Evolutionary conservation across 2,113 vertebrate genomes (phyloP), one percentile per base, ranked within the genome.

Genomic region (Hydropotes inermis): DNA sequence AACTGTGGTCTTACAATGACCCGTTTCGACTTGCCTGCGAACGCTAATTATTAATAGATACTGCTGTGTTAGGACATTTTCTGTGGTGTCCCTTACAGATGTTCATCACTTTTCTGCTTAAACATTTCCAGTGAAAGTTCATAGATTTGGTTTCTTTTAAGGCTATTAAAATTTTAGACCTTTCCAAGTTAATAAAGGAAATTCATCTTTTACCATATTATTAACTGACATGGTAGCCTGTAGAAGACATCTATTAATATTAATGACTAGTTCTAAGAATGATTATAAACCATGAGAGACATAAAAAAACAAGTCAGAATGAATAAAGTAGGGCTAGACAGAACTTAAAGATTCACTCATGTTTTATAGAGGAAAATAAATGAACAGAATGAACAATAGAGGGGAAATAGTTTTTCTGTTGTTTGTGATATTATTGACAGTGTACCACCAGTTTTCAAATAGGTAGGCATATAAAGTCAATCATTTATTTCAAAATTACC

Each of bases 371-470:
- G 17, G 57, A 47, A 79, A 79, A 47, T 0, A 13, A 5, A 7
- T 12, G 76, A 28, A 7, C 28, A 60, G n/a, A 54, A n/a, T 60
- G 54, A 79, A 45, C 2, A 47, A 0, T 6, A 54, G 70, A 70
- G 50, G 60, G 47, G 64, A 92, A 88, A 7, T 16, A 11, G 5
- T 54, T 10, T 82, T 58, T 9, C 52, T 87, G 30, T 85, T 76
- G 9, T 76, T n/a, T 47, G 28, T 86, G 55, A 16, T 89, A 21
- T 91, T 74, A 39, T 60, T 83, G 93, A 86, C 25, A 94, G 60
- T 70, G 50, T n/a, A 43, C 92, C 94, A 87, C 39, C 82, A 54
- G 58, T 19, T 97, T 94, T 92, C 64, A 95, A 92, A 30, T 55
- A 91, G 23, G 21, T 43, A 87, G 9, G 36, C 67, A 30, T 64